Evolutionary conservation across 2,888 invertebrate species (phyloP).

Genomic region (Metallyticus violacea): DNA sequence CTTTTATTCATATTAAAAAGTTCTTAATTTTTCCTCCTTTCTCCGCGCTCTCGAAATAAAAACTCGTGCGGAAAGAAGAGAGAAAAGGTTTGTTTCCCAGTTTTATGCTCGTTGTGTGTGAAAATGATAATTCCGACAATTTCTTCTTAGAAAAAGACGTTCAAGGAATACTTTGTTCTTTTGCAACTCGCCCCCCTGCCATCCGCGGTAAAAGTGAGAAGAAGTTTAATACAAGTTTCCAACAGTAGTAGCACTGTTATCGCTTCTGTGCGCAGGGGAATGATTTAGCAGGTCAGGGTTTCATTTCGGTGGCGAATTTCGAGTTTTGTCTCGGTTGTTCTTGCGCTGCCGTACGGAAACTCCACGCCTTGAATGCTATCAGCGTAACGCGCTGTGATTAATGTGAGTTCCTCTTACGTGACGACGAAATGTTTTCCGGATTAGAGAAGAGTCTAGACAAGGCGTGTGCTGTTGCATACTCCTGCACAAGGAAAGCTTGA

Average conservation of each 20-base stretch:
- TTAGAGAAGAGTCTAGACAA: neutral
- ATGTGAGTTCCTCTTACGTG: neutral
- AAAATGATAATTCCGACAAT: conserved; percentile 6
- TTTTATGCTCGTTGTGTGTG: neutral
- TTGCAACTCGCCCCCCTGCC: too few relatives aligned
- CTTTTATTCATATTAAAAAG: neutral
- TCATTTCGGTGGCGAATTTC: too few relatives aligned
- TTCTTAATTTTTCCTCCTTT: neutral
- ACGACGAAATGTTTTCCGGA: neutral
- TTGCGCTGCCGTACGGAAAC: neutral
- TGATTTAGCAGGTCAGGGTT: neutral
- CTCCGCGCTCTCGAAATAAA: neutral
- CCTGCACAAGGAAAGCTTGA: neutral
- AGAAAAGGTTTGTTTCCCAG: neutral
- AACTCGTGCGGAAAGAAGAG: neutral
- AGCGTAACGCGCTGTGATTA: neutral
- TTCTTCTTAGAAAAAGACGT: neutral
- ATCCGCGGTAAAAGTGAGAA: neutral
- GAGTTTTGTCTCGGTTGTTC: neutral
- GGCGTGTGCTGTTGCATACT: neutral
- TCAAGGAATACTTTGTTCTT: neutral
- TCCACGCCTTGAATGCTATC: neutral
- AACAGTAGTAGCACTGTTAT: neutral
- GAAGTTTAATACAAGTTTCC: neutral
- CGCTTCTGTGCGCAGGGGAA: too few relatives aligned